Evolutionary conservation across 2,113 vertebrate genomes (phyloP).

Genomic region (Siniperca chuatsi): DNA sequence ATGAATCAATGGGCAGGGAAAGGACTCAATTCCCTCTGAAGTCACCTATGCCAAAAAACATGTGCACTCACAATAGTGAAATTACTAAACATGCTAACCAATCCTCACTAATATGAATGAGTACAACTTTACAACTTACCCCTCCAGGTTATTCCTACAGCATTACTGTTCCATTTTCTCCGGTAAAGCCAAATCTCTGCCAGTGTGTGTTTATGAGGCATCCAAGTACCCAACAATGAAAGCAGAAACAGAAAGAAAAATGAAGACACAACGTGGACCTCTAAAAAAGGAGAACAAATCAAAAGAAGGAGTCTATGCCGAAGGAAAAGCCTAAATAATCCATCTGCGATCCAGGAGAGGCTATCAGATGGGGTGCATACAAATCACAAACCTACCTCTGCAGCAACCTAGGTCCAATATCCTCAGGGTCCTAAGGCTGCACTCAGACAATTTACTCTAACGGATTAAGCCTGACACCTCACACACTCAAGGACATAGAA

Average conservation of each 20-base stretch:
- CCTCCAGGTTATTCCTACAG: constrained; percentile 55
- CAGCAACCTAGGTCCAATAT: constrained; percentile 79
- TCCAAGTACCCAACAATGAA: constrained; percentile 57
- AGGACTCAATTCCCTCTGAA: constrained; percentile 26
- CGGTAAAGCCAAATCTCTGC: constrained; percentile 48
- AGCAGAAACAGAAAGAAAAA: constrained; percentile 38
- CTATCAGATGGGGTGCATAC: constrained; percentile 81
- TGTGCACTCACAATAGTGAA: constrained; percentile 2
- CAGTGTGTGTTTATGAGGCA: constrained; percentile 38
- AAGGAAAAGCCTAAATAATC: constrained; percentile 81
- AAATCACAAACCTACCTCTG: constrained; percentile 84
- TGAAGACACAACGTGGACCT: constrained; percentile 39
- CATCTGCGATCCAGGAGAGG: constrained; percentile 80
- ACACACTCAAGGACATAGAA: constrained; percentile 26
- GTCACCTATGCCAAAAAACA: constrained; percentile 20
- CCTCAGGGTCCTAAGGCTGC: constrained; percentile 85
- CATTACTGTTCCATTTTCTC: constrained; percentile 61
- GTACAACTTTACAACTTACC: constrained; percentile 78
- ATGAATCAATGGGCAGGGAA: constrained; percentile 39
- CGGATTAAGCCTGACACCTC: constrained; percentile 38
- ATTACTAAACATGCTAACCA: neutral
- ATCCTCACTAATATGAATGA: constrained; percentile 22
- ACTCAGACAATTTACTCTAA: constrained; percentile 57
- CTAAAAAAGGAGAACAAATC: constrained; percentile 43
- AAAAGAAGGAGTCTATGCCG: constrained; percentile 65